Conservation (phyloP, 2,797 vertebrate genomes). For the Macrochelys suwanniensis region DNA sequence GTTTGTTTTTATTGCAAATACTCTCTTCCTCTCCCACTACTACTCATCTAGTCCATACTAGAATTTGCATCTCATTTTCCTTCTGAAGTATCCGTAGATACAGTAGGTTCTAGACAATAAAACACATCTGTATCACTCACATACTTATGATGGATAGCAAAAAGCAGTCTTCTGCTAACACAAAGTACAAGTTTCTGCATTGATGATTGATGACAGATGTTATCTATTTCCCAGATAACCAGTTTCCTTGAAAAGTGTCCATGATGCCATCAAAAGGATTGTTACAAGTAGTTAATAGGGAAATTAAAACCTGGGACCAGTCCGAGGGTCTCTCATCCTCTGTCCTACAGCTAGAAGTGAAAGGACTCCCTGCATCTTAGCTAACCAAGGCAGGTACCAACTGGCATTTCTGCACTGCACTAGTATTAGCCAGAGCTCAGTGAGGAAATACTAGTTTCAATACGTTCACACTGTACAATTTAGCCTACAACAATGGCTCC, state of each 20-base stretch:
- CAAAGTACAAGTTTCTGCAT: rapidly evolving
- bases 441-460: not conserved
- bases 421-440: not conserved
- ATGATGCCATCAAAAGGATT: not conserved
- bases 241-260: not conserved
- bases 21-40: not conserved
- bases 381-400: rapidly evolving
- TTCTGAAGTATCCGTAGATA: not conserved
- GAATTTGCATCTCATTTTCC: not conserved
- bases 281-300: not conserved
- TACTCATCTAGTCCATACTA: not conserved
- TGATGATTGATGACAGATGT: not conserved
- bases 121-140: not conserved
- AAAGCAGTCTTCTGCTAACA: not conserved
- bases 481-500: not conserved
- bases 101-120: not conserved
- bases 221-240: rapidly evolving
- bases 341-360: not conserved
- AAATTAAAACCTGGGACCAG: not conserved
- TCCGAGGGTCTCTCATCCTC: not conserved
- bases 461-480: rapidly evolving
- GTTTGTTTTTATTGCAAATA: conserved; percentile 7
- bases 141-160: too few species aligned
- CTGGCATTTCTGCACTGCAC: not conserved
- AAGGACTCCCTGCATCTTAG: not conserved